Conservation (phyloP, 1,140 invertebrate species). For the Drosophila nigromelanica region DNA sequence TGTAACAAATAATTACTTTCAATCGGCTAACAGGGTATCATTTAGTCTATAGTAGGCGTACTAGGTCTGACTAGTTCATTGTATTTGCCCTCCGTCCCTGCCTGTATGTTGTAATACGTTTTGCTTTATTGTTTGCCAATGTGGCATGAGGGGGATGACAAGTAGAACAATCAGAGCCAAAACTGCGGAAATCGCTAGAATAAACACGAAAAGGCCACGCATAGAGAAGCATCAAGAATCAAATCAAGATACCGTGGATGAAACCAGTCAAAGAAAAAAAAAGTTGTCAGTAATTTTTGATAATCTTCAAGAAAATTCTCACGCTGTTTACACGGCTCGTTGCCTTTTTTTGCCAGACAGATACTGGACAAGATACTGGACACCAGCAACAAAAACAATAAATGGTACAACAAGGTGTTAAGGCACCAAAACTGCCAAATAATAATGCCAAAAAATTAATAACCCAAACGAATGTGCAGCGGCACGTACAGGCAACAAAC, state of each 20-base stretch:
- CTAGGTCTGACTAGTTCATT: background rate
- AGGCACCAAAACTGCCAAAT: constrained; percentile 40
- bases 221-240: constrained; percentile 9
- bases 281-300: constrained; percentile 41
- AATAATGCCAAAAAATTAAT: constrained; percentile 44
- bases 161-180: constrained; percentile 68
- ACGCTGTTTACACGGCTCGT: constrained; percentile 79
- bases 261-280: constrained; percentile 1
- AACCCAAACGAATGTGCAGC: constrained; percentile 32
- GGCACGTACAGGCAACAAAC: constrained; percentile 50
- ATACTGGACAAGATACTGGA: constrained; percentile 53
- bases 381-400: constrained; percentile 22
- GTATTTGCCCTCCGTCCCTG: background rate
- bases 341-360: constrained; percentile 40
- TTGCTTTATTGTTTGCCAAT: constrained; percentile 60
- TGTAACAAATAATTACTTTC: too few species aligned
- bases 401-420: constrained; percentile 42
- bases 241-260: constrained; percentile 44
- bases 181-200: constrained; percentile 76
- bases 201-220: constrained; percentile 44
- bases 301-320: constrained; percentile 77
- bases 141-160: constrained; percentile 62
- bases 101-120: constrained; percentile 51
- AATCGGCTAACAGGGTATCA: background rate
- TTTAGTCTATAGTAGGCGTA: background rate